Base-by-base conservation (phyloP, 2,113 vertebrate genomes). In the Fregata magnificens region DNA sequence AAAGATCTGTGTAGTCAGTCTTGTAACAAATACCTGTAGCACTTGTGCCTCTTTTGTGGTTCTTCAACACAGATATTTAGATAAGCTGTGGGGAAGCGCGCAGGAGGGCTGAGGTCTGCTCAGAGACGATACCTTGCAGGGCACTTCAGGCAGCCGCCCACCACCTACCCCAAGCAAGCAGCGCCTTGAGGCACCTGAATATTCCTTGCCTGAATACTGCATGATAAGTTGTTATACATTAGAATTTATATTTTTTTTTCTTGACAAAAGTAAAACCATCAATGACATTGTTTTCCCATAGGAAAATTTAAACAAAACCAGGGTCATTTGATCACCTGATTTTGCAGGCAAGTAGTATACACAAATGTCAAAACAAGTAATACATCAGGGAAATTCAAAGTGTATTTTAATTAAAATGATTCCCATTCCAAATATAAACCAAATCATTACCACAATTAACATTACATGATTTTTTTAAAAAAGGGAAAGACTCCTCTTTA, bases 1-100 rank as follows among this genome's bases (percentile, higher is more conserved):
- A 11, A 7, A 17, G 42, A 62, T 15, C 25, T 24, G 26, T 16
- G n/a, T 7, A 21, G 47, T 62, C 72, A 22, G 65, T 26, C 49
- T 21, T 5, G 22, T 16, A 29, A 44, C 36, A 49, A 56, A 13
- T 0, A 11, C 22, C 83, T 16, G 53, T 1, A 2, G 58, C 5
- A 7, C 17, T 12, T 22, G 45, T 8, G 40, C 44, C 26, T 47
- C 53, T 28, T 34, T 9, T 8, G 42, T 24, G 63, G 62, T 25
- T 44, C 32, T 19, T 14, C 63, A 38, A 42, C 61, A 17, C 15
- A 24, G 49, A 16, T 13, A 9, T 11, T 24, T 5, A 9, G 49
- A 15, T 2, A 7, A 44, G 11, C 11, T 1, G 2, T 1, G 2
- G 36, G 49, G 47, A 29, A 26, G 29, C 0, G 2, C 50, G 50